Base-by-base conservation (phyloP, 2,797 vertebrate genomes). In the Alosa sapidissima region DNA sequence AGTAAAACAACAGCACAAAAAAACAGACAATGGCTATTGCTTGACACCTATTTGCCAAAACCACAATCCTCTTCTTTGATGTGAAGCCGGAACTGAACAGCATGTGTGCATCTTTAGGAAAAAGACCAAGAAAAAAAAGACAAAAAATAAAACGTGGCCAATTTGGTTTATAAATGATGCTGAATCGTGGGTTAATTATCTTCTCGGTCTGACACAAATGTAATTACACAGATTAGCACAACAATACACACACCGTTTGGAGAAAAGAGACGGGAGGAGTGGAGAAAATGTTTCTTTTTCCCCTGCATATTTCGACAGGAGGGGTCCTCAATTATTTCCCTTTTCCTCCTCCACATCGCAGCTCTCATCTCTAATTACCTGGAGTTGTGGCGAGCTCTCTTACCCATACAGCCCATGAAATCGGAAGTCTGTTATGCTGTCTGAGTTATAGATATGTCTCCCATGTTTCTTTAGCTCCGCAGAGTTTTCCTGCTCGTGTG, bases 161-260 rank as follows among this genome's bases (percentile, higher is more conserved):
- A 81, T 85, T 81, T 36, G 81, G 65, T 82, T 85, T 54, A 82
- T 41, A 82, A 85, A 85, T 65, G 19, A 72, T 72, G 33, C 49
- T 24, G 81, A 52, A 72, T 36, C 68, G 45, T 82, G 68, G 68
- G 68, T 75, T 75, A 85, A 72, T 85, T 72, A 82, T 85, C 60
- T 55, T 82, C 68, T 85, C 48, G 82, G 55, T 54, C 28, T 65
- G 81, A 82, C 78, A n/a, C 78, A 81, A 48, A 81, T 85, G 55
- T 65, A 62, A 81, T 85, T 81, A 62, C 49, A 85, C 48, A 65
- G 48, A 81, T 81, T 84, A 84, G n/a, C 84, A 51, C 55, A 51
- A 65, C 55, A 62, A 41, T 81, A 81, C n/a, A 47, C 48, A 54
- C 33, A 75, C 45, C 48, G 24, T 36, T 55, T 81, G 54, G 45